phyloP scores from a whole-genome alignment of 2,888 invertebrate genomes.

The Coelinius sp. region DNA sequence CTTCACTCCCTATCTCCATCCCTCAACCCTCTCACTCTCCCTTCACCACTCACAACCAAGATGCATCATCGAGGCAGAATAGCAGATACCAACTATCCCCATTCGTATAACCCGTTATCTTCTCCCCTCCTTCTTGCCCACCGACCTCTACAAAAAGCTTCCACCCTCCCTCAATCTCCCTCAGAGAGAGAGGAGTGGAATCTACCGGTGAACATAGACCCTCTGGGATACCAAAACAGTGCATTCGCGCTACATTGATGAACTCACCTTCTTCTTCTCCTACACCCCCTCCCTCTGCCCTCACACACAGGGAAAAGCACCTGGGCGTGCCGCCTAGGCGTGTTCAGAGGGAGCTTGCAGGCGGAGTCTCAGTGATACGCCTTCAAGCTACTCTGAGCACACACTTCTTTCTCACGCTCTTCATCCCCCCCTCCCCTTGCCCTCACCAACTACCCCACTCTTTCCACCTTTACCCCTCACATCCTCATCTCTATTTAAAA shows the following conservation, averaged over 20 bases:
- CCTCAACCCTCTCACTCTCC: conserved; percentile 4
- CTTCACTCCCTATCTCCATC: background rate
- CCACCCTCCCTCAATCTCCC: background rate
- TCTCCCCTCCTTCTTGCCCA: conserved; percentile 10
- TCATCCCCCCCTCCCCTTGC: conserved; percentile 21
- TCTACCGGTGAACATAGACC: background rate
- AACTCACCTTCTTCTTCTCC: conserved; percentile 25
- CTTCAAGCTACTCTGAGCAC: conserved; percentile 47
- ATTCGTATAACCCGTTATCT: conserved; percentile 32
- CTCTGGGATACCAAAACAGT: background rate
- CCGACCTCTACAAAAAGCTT: background rate
- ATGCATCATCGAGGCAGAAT: background rate
- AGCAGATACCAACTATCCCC: conserved; percentile 3
- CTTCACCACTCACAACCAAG: conserved; percentile 17
- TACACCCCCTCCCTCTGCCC: conserved; percentile 5
- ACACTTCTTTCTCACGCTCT: conserved; percentile 34
- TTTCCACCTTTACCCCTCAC: background rate
- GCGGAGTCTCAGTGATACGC: conserved; percentile 66
- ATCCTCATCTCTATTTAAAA: background rate
- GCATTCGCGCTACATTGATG: background rate
- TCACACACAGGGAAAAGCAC: conserved; percentile 7
- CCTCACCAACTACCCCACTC: conserved; percentile 24
- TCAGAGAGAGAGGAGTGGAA: background rate
- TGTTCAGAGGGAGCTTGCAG: conserved; percentile 61
- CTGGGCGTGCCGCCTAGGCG: conserved; percentile 62